These are phyloP conservation scores for Entomyzon cyanotis DNA, from an alignment of 2,113 vertebrate species.

Conservation along the genomic window DNA sequence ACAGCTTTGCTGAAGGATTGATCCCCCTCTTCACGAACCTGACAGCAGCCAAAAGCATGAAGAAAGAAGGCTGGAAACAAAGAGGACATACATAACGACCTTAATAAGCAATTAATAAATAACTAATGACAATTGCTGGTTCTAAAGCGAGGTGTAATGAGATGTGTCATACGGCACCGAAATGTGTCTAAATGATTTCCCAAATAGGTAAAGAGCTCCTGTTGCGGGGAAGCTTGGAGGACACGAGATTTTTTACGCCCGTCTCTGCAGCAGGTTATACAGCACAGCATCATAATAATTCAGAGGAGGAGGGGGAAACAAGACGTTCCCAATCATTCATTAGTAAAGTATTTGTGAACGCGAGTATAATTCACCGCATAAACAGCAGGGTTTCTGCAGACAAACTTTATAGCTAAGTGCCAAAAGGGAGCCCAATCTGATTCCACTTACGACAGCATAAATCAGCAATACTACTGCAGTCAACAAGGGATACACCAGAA, in stretches of 20 bases:
- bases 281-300: constrained; percentile 34
- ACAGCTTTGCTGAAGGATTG: background rate
- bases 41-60: background rate
- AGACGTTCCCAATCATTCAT: constrained; percentile 64
- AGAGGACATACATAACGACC: constrained; percentile 22
- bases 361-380: constrained; percentile 25
- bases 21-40: background rate
- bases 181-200: constrained; percentile 57
- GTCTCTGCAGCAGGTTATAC: constrained; percentile 46
- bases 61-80: constrained; percentile 9
- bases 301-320: constrained; percentile 34
- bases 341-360: constrained; percentile 64
- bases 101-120: constrained; percentile 71
- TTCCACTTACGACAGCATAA: constrained; percentile 37
- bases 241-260: constrained; percentile 36
- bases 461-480: background rate
- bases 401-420: constrained; percentile 45
- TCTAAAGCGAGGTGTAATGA: constrained; percentile 59
- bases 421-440: constrained; percentile 57
- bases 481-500: background rate
- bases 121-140: constrained; percentile 61
- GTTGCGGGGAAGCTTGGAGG: constrained; percentile 50
- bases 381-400: constrained; percentile 45
- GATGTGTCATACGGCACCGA: constrained; percentile 53
- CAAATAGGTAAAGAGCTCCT: background rate